phyloP scores from a whole-genome alignment of 2,888 invertebrate genomes.

The Ethmia dodecea region DNA sequence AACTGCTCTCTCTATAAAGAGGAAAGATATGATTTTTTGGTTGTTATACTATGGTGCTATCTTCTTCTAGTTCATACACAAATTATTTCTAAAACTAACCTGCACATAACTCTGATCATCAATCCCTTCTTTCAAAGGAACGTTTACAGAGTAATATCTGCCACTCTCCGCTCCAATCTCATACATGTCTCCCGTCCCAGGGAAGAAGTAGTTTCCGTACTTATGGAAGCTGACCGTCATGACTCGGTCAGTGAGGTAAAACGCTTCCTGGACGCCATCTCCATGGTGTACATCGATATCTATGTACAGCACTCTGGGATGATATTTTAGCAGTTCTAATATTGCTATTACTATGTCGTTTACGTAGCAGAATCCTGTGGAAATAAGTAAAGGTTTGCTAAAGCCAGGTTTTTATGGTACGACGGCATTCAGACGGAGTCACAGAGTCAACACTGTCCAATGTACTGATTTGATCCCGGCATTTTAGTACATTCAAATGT shows the following conservation, averaged over 20 bases:
- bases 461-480: too few species aligned
- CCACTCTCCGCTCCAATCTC: constrained; percentile 98
- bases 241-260: constrained; percentile 96
- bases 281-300: constrained; percentile 99
- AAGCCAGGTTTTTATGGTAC: too few species aligned
- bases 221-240: constrained; percentile 99
- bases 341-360: constrained; percentile 99
- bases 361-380: constrained; percentile 97
- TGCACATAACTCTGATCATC: constrained; percentile 95
- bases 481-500: too few species aligned
- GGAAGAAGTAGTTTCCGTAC: constrained; percentile 98
- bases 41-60: too few species aligned
- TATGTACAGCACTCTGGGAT: constrained; percentile 96
- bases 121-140: constrained; percentile 98
- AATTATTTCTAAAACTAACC: too few species aligned
- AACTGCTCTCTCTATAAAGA: too few species aligned
- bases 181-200: constrained; percentile 99
- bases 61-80: too few species aligned
- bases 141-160: constrained; percentile 97
- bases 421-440: too few species aligned
- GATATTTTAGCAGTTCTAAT: constrained; percentile 94
- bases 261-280: constrained; percentile 98
- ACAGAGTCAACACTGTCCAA: too few species aligned
- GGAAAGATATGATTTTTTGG: too few species aligned
- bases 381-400: background rate